These are phyloP conservation scores for Agrochola circellaris DNA, from an alignment of 2,888 invertebrate genomes.

Conservation along the genomic window DNA sequence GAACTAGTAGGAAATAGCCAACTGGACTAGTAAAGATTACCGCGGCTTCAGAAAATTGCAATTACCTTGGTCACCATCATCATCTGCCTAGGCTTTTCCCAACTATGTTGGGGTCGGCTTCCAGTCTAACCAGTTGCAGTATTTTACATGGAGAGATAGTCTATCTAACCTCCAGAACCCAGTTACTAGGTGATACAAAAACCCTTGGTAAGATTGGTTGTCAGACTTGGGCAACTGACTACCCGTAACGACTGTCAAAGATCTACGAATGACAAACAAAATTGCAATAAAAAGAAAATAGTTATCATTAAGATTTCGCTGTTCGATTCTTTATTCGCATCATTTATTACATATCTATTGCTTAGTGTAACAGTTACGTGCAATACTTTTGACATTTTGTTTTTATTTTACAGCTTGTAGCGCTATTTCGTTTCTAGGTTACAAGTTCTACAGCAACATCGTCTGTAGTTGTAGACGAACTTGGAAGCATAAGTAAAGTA, in stretches of 20 bases:
- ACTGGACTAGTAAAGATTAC: too few relatives aligned
- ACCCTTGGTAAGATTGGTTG: neutral
- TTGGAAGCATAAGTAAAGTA: conserved; percentile 18
- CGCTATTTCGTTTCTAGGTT: conserved; percentile 25
- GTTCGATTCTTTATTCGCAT: neutral
- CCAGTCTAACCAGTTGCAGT: neutral
- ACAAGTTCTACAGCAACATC: conserved; percentile 2
- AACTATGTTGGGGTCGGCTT: neutral
- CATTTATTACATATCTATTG: conserved; percentile 15
- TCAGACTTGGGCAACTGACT: neutral
- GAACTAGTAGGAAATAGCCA: neutral
- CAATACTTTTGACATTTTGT: conserved; percentile 20
- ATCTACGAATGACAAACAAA: neutral
- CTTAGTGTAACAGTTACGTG: conserved; percentile 6
- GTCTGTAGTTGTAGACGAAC: conserved; percentile 3
- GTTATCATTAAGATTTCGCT: neutral
- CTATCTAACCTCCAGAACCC: too few relatives aligned
- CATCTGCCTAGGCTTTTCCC: neutral
- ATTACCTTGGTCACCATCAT: neutral
- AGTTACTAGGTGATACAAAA: too few relatives aligned
- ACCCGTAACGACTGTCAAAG: neutral
- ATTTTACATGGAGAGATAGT: too few relatives aligned
- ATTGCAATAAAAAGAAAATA: neutral
- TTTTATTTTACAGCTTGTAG: conserved; percentile 19
- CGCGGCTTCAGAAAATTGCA: neutral